Evolutionary conservation across 53 echinoderm and acorn worm species (phyloP), one percentile per base, ranked within the genome.

Genomic region (Holothuria scabra): DNA sequence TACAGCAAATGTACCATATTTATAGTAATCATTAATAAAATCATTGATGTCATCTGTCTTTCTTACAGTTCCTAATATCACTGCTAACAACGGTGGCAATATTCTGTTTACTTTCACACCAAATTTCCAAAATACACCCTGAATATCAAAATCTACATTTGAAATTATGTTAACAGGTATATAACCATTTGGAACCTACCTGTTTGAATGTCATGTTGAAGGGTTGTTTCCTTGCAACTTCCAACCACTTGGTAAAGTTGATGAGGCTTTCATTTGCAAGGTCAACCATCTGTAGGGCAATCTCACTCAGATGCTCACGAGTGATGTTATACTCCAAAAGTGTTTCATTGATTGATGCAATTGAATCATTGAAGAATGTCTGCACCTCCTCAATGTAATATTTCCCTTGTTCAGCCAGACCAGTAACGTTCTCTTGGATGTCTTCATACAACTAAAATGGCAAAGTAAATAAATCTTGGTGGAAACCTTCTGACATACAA

Each of bases 191-290:
- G 52, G 18, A 52, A 64, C 79, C 59, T 16, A 81, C 82, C 82
- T 81, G 82, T 2, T 23, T 25, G 1, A 81, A 61, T 24, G 82
- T 81, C 32, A 64, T 26, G 38, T 81, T 28, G 22, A 25, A 64
- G 35, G 82, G 82, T 48, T 81, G 82, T n/a, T 38, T 24, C 62
- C 24, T 61, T 28, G 82, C 65, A 59, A 64, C 23, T 21, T 81
- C 65, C 60, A 81, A 22, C 82, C 82, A 81, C 31, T 81, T 35
- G 44, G 68, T 82, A 28, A 87, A 68, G 72, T 82, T 69, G 18
- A 22, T 82, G 28, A 82, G 62, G 24, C 74, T 71, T 56, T 69
- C 67, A 41, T 67, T 87, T 44, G 70, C 44, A 37, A 58, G 87
- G 9, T 66, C 32, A 3, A 56, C 34, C 21, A 60, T 2, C 16